Conservation (phyloP, 2,113 vertebrate species). For the Solenodon paradoxus region DNA sequence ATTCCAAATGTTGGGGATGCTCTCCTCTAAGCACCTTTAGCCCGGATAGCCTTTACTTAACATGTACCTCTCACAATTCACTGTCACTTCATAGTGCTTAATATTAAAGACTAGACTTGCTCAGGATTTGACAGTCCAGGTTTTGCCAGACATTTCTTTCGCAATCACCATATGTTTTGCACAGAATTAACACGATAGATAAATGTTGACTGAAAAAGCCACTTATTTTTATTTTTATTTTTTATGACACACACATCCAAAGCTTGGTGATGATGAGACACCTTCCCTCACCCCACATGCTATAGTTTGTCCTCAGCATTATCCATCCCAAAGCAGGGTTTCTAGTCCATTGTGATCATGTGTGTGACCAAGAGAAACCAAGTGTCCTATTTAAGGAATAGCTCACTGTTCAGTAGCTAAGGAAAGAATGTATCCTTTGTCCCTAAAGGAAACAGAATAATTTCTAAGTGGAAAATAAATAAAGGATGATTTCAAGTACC, state of each 20-base stretch:
- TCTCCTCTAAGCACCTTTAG: not conserved
- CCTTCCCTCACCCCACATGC: too few relatives aligned
- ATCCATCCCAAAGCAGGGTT: not conserved
- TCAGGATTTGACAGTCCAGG: not conserved
- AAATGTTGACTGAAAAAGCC: not conserved
- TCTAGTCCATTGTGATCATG: not conserved
- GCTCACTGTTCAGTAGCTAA: conserved; percentile 5
- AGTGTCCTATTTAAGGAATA: conserved; percentile 3
- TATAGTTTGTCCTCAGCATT: not conserved
- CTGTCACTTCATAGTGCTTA: not conserved
- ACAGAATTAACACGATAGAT: not conserved
- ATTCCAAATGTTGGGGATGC: not conserved
- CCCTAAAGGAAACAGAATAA: not conserved
- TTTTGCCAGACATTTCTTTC: not conserved
- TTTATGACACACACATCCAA: not conserved
- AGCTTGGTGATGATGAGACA: not conserved
- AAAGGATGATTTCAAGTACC: conserved; percentile 49
- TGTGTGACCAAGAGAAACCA: not conserved
- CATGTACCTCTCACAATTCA: not conserved
- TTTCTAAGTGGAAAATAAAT: conserved; percentile 33
- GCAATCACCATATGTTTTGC: not conserved
- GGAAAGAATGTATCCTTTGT: conserved; percentile 57
- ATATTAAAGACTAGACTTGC: not conserved
- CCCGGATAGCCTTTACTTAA: not conserved
- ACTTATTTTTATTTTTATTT: too few relatives aligned